phyloP scores from a whole-genome alignment of 2,888 invertebrate genomes.

The Epistrophe grossulariae region DNA sequence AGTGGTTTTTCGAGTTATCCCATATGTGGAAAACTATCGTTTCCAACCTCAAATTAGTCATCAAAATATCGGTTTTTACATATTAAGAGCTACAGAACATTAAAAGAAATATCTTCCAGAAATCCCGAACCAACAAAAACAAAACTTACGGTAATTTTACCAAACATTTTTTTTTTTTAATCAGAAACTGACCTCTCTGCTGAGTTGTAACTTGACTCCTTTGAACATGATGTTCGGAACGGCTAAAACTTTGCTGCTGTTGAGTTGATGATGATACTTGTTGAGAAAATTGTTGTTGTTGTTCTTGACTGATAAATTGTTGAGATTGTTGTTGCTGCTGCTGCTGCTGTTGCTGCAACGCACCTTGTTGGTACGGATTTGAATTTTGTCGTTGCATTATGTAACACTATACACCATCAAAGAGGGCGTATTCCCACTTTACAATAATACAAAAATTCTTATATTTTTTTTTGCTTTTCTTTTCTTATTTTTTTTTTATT shows the following conservation, averaged over 20 bases:
- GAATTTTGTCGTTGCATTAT: conserved; percentile 91
- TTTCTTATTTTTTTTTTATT: conserved; percentile 15
- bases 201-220: conserved; percentile 90
- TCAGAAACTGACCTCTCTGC: conserved; percentile 88
- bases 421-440: conserved; percentile 63
- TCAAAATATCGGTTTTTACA: neutral
- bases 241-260: conserved; percentile 87
- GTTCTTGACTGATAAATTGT: conserved; percentile 81
- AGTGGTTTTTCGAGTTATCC: neutral
- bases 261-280: conserved; percentile 84
- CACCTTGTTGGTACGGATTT: conserved; percentile 84
- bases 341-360: conserved; percentile 84
- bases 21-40: conserved; percentile 15
- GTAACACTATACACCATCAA: conserved; percentile 83
- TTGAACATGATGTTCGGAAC: conserved; percentile 89
- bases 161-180: neutral
- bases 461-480: neutral
- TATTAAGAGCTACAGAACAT: neutral
- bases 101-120: neutral
- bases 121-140: neutral
- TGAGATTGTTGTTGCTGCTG: conserved; percentile 83
- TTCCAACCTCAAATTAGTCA: neutral
- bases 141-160: neutral
- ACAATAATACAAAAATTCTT: conserved; percentile 31
- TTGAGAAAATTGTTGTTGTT: conserved; percentile 84